These are phyloP conservation scores for Pardalotus punctatus DNA, from an alignment of 2,113 vertebrate genomes.

Conservation along the genomic window DNA sequence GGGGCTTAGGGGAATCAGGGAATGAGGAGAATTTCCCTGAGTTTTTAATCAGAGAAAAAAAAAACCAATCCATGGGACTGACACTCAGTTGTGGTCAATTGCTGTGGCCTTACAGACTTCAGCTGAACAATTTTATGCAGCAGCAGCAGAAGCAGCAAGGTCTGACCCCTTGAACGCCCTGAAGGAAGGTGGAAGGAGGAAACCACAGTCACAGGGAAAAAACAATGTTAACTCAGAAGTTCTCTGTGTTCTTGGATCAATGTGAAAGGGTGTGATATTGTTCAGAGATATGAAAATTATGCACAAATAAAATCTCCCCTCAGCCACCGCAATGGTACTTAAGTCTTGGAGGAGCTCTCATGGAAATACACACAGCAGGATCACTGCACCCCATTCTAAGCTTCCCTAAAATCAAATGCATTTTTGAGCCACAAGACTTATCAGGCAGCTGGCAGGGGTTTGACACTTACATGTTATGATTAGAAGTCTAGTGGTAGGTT, in stretches of 20 bases:
- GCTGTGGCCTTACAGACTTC: neutral
- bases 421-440: neutral
- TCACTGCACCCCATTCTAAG: neutral
- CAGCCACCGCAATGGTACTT: neutral
- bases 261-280: neutral
- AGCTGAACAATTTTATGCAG: neutral
- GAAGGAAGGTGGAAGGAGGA: neutral
- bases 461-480: neutral
- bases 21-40: neutral
- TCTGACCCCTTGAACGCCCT: neutral
- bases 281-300: neutral
- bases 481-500: neutral
- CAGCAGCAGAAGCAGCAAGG: neutral
- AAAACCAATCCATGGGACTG: neutral
- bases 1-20: neutral
- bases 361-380: neutral
- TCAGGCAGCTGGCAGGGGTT: neutral
- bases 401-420: neutral
- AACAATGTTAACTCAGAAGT: neutral
- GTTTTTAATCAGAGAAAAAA: neutral
- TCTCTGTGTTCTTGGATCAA: neutral
- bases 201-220: neutral
- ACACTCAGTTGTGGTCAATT: neutral
- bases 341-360: neutral
- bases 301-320: neutral